Base-by-base conservation (phyloP, 2,888 invertebrate species). In the Caenorhabditis doughertyi region DNA sequence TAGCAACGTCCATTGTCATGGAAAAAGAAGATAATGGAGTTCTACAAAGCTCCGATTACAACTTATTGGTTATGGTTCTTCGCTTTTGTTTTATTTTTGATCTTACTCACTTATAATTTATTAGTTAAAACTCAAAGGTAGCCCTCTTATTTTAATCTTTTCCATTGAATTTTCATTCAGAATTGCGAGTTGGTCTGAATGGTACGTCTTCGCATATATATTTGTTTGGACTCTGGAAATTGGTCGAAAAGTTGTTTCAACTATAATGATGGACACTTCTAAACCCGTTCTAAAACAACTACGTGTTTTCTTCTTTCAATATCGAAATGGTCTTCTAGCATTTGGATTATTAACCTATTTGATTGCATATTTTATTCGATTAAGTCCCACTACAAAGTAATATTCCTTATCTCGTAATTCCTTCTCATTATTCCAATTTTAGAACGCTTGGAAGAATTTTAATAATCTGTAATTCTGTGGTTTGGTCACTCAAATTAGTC, bases 1-100 rank as follows among this genome's bases (percentile, higher is more conserved):
- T 68, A 81, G 79, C 79, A 83, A 68, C 80, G 82, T 3, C 79
- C 86, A 0, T 58, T 91, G n/a, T 87, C 86, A n/a, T 90, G 89
- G 85, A 87, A 86, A 11, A 83, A 86, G 42, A 87, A 87, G 71
- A 94, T 99, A 76, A 96, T 97, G 91, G 99, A 99, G 93, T 99
- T 99, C 93, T 99, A 97, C 92, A 97, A 97, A 25, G 98, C 99
- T 53, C 99, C 99, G 0, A 97, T 99, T 87, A 97, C 98, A 7
- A 98, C 98, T 92, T 99, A 98, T 93, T 98, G 97, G 97, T 95
- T 97, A 18, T 97, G 98, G 94, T 96, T 97, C 90, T 64, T 92
- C 27, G 85, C 85, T n/a, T 92, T 89, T 49, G 65, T 84, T 32
- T 71, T 89, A 7, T 92, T 92, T 80, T 71, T 92, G 32, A 51